A percentile compares a stretch with the other conserved stretches of the same genome.
These are phyloP conservation scores for Prorops nasuta DNA, from an alignment of 1,140 invertebrate genomes.

Conservation along the genomic window DNA sequence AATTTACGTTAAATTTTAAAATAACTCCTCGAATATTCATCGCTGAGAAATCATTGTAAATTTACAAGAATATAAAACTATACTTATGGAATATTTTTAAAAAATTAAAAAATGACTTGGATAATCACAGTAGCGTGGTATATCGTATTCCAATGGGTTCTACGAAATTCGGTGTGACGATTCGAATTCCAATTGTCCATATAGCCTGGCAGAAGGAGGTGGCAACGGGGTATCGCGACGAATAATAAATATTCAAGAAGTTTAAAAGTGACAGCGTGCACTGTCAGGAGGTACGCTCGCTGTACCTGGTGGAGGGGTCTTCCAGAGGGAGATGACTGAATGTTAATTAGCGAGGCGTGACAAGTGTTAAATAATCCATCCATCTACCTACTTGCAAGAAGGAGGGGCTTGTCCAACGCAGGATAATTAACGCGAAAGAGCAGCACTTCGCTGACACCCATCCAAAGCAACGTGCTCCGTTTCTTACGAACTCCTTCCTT, in stretches of 20 bases:
- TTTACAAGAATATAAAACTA: too few relatives aligned
- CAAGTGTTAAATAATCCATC: slow-evolving; percentile 43
- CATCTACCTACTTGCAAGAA: slow-evolving; percentile 25
- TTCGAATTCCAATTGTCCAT: too few relatives aligned
- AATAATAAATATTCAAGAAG: slow-evolving; percentile 53
- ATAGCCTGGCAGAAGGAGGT: slow-evolving; percentile 21
- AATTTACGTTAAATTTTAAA: too few relatives aligned
- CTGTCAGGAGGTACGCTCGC: not conserved
- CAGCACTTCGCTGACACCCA: too few relatives aligned
- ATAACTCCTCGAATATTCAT: too few relatives aligned
- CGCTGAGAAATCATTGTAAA: too few relatives aligned
- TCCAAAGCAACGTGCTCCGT: not conserved
- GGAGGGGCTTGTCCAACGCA: slow-evolving; percentile 26
- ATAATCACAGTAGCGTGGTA: too few relatives aligned
- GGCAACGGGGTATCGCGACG: slow-evolving; percentile 37
- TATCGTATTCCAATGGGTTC: too few relatives aligned
- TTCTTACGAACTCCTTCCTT: not conserved
- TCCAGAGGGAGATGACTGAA: slow-evolving; percentile 44
- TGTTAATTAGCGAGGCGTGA: slow-evolving; percentile 52
- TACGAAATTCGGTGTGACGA: too few relatives aligned
- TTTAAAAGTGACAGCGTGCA: slow-evolving; percentile 37
- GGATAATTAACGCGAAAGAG: slow-evolving; percentile 32
- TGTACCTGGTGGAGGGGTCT: slow-evolving; percentile 11
- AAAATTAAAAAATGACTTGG: too few relatives aligned
- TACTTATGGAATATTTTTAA: too few relatives aligned